Conservation (phyloP, 2,113 vertebrate species). For the Stomatorhinus ivindoensis region DNA sequence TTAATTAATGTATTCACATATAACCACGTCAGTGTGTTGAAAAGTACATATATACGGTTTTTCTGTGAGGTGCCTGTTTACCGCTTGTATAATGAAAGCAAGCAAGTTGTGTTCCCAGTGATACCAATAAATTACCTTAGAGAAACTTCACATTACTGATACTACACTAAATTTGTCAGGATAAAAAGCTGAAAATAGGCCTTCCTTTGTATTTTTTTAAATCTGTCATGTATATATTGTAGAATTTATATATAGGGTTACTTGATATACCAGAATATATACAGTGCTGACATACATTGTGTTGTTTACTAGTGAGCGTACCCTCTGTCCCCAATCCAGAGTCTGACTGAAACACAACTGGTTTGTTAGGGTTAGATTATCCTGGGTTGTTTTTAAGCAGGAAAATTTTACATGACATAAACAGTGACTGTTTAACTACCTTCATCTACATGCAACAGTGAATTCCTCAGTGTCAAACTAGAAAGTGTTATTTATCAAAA, state of each 20-base stretch:
- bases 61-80: background rate
- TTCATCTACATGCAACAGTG: background rate
- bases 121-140: background rate
- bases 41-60: background rate
- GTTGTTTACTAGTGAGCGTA: background rate
- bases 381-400: background rate
- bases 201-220: conserved; percentile 28
- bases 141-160: conserved; percentile 11
- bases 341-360: background rate
- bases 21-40: conserved; percentile 19
- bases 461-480: background rate
- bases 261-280: conserved; percentile 20
- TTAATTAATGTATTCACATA: background rate
- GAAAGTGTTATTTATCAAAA: background rate
- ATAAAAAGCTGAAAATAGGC: conserved; percentile 20
- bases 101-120: background rate
- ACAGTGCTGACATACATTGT: conserved; percentile 3
- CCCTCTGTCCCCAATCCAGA: background rate
- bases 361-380: background rate
- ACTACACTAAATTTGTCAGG: background rate
- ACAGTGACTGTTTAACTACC: background rate
- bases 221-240: conserved; percentile 27
- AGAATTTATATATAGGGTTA: conserved; percentile 17
- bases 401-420: background rate
- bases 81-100: background rate